Percentiles rank a stretch among this genome's conserved stretches.
Evolutionary conservation across 1,140 invertebrate genomes (phyloP).

Genomic region (Medauroidea extradentata): DNA sequence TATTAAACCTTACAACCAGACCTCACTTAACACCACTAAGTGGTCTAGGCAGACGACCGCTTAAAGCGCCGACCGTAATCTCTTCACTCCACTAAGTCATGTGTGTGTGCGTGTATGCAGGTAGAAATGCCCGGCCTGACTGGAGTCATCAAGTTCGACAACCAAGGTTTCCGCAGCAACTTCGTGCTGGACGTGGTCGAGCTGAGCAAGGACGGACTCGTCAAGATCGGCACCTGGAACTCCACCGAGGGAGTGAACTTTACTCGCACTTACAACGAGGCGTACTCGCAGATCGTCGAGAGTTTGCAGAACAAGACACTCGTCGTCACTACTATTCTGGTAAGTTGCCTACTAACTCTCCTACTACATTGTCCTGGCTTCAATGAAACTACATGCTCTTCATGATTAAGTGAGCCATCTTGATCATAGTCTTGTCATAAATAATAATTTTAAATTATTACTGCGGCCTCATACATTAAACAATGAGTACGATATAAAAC

Average conservation of each 20-base stretch:
- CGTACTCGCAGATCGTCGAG: slow-evolving; percentile 77
- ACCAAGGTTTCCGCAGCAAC: slow-evolving; percentile 87
- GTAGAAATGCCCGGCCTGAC: slow-evolving; percentile 88
- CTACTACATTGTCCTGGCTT: too few species aligned
- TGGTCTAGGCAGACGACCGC: too few species aligned
- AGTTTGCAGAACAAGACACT: slow-evolving; percentile 90
- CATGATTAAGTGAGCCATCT: neutral
- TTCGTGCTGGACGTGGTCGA: slow-evolving; percentile 89
- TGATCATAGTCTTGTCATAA: neutral
- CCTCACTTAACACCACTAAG: too few species aligned
- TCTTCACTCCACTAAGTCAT: too few species aligned
- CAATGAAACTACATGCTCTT: neutral
- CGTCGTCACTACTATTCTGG: slow-evolving; percentile 85
- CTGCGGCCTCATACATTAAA: too few species aligned
- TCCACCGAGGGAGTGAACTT: slow-evolving; percentile 85
- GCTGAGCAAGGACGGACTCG: slow-evolving; percentile 71
- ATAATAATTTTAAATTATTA: neutral
- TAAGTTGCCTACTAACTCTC: slow-evolving; percentile 47
- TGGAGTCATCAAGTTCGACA: slow-evolving; percentile 90
- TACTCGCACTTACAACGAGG: slow-evolving; percentile 78
- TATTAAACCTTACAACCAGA: too few species aligned
- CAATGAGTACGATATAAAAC: too few species aligned
- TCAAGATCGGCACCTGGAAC: slow-evolving; percentile 86
- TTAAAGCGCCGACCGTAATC: too few species aligned
- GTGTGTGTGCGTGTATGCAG: slow-evolving; percentile 45